Percentiles rank a stretch among this genome's conserved stretches.
Conservation (phyloP, 1,140 invertebrate genomes). For the Drosophila navojoa region DNA sequence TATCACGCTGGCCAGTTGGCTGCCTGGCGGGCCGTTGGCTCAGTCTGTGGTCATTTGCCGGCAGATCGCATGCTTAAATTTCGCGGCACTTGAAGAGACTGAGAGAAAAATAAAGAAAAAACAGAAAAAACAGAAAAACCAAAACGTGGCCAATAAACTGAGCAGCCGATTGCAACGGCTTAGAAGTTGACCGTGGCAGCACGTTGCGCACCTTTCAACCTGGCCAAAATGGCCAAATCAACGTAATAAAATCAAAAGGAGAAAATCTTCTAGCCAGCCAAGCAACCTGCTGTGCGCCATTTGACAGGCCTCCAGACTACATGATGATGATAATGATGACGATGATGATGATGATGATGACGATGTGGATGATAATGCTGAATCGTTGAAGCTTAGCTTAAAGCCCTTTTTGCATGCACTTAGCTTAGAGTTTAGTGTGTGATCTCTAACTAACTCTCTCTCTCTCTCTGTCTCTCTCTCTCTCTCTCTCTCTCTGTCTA, state of each 20-base stretch:
- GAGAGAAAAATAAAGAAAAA: conserved; percentile 6
- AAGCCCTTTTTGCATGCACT: conserved; percentile 28
- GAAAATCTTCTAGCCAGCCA: conserved; percentile 45
- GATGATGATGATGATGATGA: neutral
- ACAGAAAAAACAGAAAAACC: neutral
- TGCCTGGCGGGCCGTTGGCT: conserved; percentile 16
- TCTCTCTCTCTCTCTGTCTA: conserved; percentile 56
- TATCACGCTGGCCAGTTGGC: neutral
- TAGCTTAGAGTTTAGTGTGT: conserved; percentile 34
- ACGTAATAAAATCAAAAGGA: conserved; percentile 69
- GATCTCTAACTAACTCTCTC: conserved; percentile 34
- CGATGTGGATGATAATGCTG: conserved; percentile 15
- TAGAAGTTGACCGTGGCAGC: conserved; percentile 53
- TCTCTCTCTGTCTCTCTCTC: conserved; percentile 17
- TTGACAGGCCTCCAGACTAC: conserved; percentile 19
- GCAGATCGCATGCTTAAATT: conserved; percentile 31
- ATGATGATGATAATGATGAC: neutral
- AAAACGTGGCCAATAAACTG: conserved; percentile 75
- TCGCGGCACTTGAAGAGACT: conserved; percentile 20
- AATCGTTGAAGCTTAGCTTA: neutral
- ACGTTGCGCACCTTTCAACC: conserved; percentile 78
- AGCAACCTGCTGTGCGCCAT: conserved; percentile 58
- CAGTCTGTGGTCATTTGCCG: conserved; percentile 33
- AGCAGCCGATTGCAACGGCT: conserved; percentile 35
- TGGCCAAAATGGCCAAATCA: conserved; percentile 66